These are phyloP conservation scores for Plebejus anna DNA, from an alignment of 2,888 invertebrate species.

Conservation along the genomic window DNA sequence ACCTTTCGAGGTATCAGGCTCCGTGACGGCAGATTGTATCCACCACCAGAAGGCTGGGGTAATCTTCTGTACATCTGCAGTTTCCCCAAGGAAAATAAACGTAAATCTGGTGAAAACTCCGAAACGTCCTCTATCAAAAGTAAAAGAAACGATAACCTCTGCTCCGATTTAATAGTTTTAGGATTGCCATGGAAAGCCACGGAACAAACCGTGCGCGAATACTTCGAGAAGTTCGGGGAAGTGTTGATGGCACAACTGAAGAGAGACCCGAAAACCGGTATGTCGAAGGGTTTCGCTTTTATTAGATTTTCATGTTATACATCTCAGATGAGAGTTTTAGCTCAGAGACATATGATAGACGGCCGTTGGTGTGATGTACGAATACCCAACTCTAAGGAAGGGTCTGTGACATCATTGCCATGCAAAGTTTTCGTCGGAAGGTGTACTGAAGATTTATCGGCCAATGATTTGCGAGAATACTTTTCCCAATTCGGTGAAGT, in stretches of 20 bases:
- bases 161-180: conserved; percentile 98
- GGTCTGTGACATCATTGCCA: conserved; percentile 85
- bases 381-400: conserved; percentile 96
- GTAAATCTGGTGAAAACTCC: conserved; percentile 95
- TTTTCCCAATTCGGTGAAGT: conserved; percentile 91
- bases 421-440: conserved; percentile 93
- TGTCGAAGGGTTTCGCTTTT: conserved; percentile 99
- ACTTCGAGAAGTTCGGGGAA: conserved; percentile 98
- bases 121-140: conserved; percentile 93
- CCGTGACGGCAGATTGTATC: conserved; percentile 94
- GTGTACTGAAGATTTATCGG: conserved; percentile 89
- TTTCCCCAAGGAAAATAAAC: conserved; percentile 95
- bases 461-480: conserved; percentile 88
- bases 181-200: conserved; percentile 99
- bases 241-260: conserved; percentile 98
- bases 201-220: conserved; percentile 96
- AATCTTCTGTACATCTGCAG: conserved; percentile 87
- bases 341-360: conserved; percentile 97
- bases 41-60: conserved; percentile 95
- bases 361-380: conserved; percentile 99
- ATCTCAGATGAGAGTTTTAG: conserved; percentile 95
- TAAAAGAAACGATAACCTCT: conserved; percentile 95
- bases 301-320: conserved; percentile 97
- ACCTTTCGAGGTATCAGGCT: conserved; percentile 94
- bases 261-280: conserved; percentile 93